These are phyloP conservation scores for Lontra canadensis DNA, from an alignment of 2,113 vertebrate genomes.

Conservation along the genomic window DNA sequence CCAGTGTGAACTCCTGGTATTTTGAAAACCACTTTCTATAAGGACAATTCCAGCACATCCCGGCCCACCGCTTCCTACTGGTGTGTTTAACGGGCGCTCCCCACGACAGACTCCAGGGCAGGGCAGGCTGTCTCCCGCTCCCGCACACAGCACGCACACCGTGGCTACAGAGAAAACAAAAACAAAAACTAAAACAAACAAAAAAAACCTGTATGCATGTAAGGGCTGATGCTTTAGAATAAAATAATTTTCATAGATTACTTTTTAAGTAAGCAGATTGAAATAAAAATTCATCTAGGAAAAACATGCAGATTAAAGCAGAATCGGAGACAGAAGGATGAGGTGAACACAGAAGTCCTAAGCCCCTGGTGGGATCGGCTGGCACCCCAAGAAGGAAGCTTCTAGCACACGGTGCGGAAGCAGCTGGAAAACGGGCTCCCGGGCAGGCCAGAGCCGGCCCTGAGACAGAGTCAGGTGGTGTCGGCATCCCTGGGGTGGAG, in stretches of 20 bases:
- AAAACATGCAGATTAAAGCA: background rate
- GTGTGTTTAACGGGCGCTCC: background rate
- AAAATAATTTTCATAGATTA: background rate
- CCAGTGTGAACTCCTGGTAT: too few species aligned
- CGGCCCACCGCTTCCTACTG: too few species aligned
- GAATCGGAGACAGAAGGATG: accelerated
- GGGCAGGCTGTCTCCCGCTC: background rate
- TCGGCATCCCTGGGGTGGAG: accelerated
- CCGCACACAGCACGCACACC: accelerated
- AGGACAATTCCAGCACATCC: background rate
- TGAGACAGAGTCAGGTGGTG: background rate
- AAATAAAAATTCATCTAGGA: background rate
- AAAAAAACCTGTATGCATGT: background rate
- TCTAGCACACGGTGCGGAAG: background rate
- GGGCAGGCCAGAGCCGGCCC: background rate
- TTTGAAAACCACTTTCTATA: background rate
- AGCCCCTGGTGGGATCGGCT: accelerated
- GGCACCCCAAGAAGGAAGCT: background rate
- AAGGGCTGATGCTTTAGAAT: background rate
- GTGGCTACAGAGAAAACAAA: background rate
- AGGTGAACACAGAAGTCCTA: too few species aligned
- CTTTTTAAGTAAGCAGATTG: background rate
- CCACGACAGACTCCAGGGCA: background rate
- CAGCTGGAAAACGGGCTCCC: background rate
- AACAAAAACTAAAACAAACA: background rate